Percentiles rank a stretch among this genome's conserved stretches.
phyloP scores from a whole-genome alignment of 2,113 vertebrate genomes.

The Ailuropoda melanoleuca region DNA sequence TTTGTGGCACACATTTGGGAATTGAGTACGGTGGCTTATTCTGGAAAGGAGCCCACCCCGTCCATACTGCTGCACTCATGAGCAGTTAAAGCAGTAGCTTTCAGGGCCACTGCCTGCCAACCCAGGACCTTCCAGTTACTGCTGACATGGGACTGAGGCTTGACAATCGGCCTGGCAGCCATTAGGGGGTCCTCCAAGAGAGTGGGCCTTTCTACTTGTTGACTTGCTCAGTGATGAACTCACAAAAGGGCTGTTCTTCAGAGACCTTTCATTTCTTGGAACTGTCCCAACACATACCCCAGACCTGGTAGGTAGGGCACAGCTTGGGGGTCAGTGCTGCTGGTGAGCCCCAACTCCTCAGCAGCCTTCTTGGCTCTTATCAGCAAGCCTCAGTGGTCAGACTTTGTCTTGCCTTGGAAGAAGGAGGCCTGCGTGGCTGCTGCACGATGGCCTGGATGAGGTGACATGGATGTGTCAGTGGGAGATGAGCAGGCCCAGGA shows the following conservation, averaged over 20 bases:
- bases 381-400: not conserved
- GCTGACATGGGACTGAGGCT: not conserved
- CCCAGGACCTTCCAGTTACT: not conserved
- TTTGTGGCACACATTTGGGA: too few species aligned
- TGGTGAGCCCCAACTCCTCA: not conserved
- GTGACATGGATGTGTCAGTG: not conserved
- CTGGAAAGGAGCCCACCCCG: not conserved
- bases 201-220: not conserved
- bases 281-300: not conserved
- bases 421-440: not conserved
- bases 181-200: not conserved
- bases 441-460: not conserved
- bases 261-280: not conserved
- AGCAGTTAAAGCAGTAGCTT: not conserved
- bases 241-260: not conserved
- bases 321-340: accelerated
- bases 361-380: not conserved
- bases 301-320: not conserved
- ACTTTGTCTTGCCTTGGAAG: not conserved
- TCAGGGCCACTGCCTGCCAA: not conserved
- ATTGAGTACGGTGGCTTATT: not conserved
- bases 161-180: not conserved
- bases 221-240: not conserved
- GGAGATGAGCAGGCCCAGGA: not conserved
- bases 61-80: not conserved